A percentile compares a stretch with the other conserved stretches of the same genome.
phyloP scores from a whole-genome alignment of 2,797 vertebrate genomes.

The Monodelphis domestica region DNA sequence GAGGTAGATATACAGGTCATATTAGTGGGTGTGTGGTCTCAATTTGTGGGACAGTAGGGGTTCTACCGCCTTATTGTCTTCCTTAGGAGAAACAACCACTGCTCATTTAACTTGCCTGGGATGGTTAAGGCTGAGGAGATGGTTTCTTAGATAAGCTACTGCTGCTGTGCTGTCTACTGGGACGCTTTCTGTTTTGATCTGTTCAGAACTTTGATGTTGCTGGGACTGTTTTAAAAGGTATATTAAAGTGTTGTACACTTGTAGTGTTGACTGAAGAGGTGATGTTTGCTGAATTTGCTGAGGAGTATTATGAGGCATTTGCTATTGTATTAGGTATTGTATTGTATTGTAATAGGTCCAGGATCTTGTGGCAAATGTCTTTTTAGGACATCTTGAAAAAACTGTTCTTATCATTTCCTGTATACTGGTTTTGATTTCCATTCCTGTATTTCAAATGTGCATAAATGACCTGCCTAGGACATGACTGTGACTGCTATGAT shows the following conservation, averaged over 20 bases:
- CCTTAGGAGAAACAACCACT: constrained; percentile 87
- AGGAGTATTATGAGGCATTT: constrained; percentile 92
- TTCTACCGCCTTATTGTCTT: neutral
- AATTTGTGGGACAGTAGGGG: neutral
- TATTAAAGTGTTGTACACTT: too few relatives aligned
- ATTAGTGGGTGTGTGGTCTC: neutral
- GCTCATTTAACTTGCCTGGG: constrained; percentile 92
- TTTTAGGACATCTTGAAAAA: constrained; percentile 98
- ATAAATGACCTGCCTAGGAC: constrained; percentile 96
- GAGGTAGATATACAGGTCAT: neutral
- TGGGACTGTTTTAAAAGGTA: constrained; percentile 81
- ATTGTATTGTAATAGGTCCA: too few relatives aligned
- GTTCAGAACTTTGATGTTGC: constrained; percentile 83
- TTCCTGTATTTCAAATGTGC: constrained; percentile 98
- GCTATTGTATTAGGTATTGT: too few relatives aligned
- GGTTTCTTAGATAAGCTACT: constrained; percentile 92
- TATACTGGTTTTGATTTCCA: constrained; percentile 97
- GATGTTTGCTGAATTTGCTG: constrained; percentile 87
- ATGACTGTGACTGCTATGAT: constrained; percentile 98
- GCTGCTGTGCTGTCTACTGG: constrained; percentile 71
- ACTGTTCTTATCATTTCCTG: constrained; percentile 98
- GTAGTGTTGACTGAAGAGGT: constrained; percentile 81
- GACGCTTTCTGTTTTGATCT: constrained; percentile 89
- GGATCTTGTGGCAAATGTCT: constrained; percentile 99
- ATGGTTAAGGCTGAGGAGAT: constrained; percentile 94